A percentile compares a stretch with the other conserved stretches of the same genome.
Conservation (phyloP, 2,797 vertebrate species). For the Caiman crocodilus region DNA sequence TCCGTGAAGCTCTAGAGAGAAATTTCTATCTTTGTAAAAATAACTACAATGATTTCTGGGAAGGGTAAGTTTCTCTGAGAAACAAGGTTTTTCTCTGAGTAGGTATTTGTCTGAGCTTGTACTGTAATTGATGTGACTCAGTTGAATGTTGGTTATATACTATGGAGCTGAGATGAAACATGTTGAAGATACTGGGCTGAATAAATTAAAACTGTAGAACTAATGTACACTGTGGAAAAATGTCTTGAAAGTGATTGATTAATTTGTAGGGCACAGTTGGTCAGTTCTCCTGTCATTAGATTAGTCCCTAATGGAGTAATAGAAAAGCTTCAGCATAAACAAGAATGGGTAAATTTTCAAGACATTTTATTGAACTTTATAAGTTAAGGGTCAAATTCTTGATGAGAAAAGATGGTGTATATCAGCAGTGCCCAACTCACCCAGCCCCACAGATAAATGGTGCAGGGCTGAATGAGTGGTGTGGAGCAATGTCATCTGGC, state of each 20-base stretch:
- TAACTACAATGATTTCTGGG: slow-evolving; percentile 30
- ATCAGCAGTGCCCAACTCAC: no score
- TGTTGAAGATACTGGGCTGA: neutral
- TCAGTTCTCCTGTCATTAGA: neutral
- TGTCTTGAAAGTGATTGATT: neutral
- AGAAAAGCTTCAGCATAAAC: neutral
- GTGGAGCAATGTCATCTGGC: no score
- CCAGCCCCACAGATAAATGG: no score
- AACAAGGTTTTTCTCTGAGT: slow-evolving; percentile 45
- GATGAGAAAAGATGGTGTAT: neutral
- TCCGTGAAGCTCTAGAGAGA: neutral
- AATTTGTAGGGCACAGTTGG: neutral
- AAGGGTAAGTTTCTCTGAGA: slow-evolving; percentile 35
- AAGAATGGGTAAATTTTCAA: neutral
- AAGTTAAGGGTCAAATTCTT: neutral
- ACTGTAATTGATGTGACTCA: neutral
- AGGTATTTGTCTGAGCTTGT: slow-evolving; percentile 61
- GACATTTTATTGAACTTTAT: neutral
- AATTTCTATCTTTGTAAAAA: slow-evolving; percentile 12
- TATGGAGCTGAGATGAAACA: neutral
- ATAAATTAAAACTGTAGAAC: neutral
- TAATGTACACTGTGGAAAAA: neutral
- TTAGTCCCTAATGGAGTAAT: neutral
- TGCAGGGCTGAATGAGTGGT: no score
- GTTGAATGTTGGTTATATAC: neutral